Conservation (phyloP, 92 coral and sea anemone species). For the Phenganax subtilis region DNA sequence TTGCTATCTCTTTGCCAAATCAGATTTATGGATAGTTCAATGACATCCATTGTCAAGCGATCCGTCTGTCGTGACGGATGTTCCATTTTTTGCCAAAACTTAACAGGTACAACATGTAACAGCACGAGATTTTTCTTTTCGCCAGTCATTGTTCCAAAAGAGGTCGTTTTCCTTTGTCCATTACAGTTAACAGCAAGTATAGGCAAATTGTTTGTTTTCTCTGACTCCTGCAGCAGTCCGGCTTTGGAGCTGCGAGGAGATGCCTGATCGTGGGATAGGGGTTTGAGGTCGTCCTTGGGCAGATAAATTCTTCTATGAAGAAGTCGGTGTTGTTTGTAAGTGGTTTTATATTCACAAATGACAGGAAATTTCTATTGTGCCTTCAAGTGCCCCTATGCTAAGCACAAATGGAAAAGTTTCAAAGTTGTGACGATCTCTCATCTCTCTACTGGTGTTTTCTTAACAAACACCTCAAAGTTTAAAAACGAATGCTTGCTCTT, state of each 20-base stretch:
- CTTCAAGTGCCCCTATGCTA: slow-evolving; percentile 44
- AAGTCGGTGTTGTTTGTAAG: slow-evolving; percentile 19
- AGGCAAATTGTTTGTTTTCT: not conserved
- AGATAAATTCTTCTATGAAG: slow-evolving; percentile 9
- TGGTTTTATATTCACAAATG: slow-evolving; percentile 40
- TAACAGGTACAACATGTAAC: slow-evolving; percentile 49
- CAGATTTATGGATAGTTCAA: slow-evolving; percentile 37
- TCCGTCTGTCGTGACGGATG: slow-evolving; percentile 46
- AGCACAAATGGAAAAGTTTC: slow-evolving; percentile 43
- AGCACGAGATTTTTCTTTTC: slow-evolving; percentile 1
- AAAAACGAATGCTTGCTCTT: slow-evolving; percentile 26
- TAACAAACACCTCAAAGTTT: slow-evolving; percentile 28
- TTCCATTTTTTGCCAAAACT: slow-evolving; percentile 28
- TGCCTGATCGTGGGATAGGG: not conserved
- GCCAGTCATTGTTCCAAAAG: not conserved
- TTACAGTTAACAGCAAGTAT: not conserved
- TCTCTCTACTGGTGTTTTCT: slow-evolving; percentile 25
- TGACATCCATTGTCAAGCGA: slow-evolving; percentile 45
- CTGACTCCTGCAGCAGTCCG: no score
- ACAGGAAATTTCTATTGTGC: slow-evolving; percentile 38
- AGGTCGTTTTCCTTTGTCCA: not conserved
- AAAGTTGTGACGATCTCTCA: slow-evolving; percentile 29
- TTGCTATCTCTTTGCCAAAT: slow-evolving; percentile 34
- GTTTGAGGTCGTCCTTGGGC: not conserved
- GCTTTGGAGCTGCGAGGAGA: not conserved